Evolutionary conservation across 2,888 invertebrate genomes (phyloP).

Genomic region (Cantharis nigra): DNA sequence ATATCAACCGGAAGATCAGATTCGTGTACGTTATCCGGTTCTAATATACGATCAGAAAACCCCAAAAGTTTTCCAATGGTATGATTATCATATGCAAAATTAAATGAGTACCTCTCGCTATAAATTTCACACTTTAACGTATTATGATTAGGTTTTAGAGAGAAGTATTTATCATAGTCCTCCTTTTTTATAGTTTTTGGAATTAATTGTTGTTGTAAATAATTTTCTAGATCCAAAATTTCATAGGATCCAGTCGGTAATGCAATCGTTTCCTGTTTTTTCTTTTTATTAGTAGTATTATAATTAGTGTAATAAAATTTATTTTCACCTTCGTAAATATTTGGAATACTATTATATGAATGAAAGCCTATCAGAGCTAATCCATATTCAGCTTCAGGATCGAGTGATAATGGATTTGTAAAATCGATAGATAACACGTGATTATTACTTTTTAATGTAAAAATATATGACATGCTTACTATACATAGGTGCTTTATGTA

Average conservation of each 20-base stretch:
- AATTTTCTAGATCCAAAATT: slow-evolving; percentile 39
- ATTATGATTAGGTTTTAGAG: slow-evolving; percentile 29
- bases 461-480: slow-evolving; percentile 5
- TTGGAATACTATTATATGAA: slow-evolving; percentile 37
- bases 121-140: slow-evolving; percentile 38
- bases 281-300: slow-evolving; percentile 27
- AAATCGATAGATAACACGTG: slow-evolving; percentile 5
- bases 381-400: background rate
- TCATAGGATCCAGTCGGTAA: slow-evolving; percentile 45
- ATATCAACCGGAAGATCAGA: slow-evolving; percentile 34
- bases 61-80: slow-evolving; percentile 22
- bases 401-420: background rate
- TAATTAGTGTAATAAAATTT: slow-evolving; percentile 38
- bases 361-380: background rate
- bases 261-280: background rate
- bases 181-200: no score
- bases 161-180: no score
- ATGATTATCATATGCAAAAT: slow-evolving; percentile 13
- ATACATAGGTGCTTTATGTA: background rate
- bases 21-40: slow-evolving; percentile 18
- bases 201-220: slow-evolving; percentile 17
- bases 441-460: slow-evolving; percentile 6
- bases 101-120: slow-evolving; percentile 5
- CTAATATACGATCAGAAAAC: slow-evolving; percentile 6
- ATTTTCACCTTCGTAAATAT: slow-evolving; percentile 46